A percentile compares a stretch with the other conserved stretches of the same genome.
phyloP scores from a whole-genome alignment of 2,888 invertebrate genomes.

The Brachycybe producta region DNA sequence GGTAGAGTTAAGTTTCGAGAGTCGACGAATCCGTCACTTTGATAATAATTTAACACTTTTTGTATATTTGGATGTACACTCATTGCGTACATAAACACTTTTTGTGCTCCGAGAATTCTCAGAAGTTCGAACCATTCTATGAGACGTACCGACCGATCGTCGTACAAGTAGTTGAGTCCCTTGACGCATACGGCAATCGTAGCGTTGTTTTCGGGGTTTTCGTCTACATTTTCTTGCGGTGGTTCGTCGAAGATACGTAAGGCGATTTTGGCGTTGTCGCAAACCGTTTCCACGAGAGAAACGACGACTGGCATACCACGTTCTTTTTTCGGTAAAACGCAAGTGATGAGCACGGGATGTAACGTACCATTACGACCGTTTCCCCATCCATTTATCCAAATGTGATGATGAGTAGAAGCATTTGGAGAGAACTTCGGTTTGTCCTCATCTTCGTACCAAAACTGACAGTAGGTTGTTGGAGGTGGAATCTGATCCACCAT shows the following conservation, averaged over 20 bases:
- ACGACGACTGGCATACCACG: constrained; percentile 43
- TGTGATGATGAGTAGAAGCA: constrained; percentile 79
- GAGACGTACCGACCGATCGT: constrained; percentile 68
- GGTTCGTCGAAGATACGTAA: neutral
- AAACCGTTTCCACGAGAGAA: constrained; percentile 13
- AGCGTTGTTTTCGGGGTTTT: constrained; percentile 41
- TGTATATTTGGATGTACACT: constrained; percentile 76
- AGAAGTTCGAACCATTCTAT: constrained; percentile 91
- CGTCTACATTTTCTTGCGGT: neutral
- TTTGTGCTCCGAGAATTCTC: constrained; percentile 72
- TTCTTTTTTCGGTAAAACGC: constrained; percentile 40
- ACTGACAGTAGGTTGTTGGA: constrained; percentile 54
- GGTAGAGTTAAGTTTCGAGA: constrained; percentile 71
- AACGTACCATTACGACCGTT: constrained; percentile 81
- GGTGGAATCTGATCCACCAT: constrained; percentile 78
- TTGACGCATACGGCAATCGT: constrained; percentile 87
- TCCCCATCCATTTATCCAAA: constrained; percentile 90
- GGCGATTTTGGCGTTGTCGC: constrained; percentile 18
- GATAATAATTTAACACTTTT: constrained; percentile 46
- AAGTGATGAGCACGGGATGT: constrained; percentile 80
- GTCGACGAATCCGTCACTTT: constrained; percentile 50
- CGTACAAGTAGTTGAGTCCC: constrained; percentile 77
- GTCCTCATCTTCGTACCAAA: constrained; percentile 75
- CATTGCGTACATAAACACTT: constrained; percentile 78
- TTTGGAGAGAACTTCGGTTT: constrained; percentile 53